Percentiles rank a stretch among this genome's conserved stretches.
Evolutionary conservation across 2,888 invertebrate genomes (phyloP).

Genomic region (Spialia ferax): DNA sequence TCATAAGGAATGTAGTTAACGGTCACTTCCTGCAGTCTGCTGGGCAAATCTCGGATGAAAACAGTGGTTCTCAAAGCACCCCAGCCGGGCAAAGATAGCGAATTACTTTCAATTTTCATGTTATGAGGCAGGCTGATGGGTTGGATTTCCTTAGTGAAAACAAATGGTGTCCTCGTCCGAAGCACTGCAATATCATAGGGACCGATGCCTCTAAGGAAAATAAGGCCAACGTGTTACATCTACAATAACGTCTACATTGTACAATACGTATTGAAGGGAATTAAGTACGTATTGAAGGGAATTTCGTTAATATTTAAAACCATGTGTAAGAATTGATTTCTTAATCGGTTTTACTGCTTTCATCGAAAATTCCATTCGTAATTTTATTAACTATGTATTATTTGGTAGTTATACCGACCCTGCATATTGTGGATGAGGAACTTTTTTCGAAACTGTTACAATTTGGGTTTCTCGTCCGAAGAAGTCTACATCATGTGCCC

Average conservation of each 20-base stretch:
- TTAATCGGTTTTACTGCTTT: not conserved
- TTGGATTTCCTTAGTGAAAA: conserved; percentile 67
- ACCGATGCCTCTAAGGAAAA: conserved; percentile 68
- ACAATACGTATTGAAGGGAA: too few relatives aligned
- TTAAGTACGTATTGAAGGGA: too few relatives aligned
- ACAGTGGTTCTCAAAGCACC: conserved; percentile 71
- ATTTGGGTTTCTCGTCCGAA: conserved; percentile 69
- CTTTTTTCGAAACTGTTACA: conserved; percentile 60
- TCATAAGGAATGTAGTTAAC: conserved; percentile 69
- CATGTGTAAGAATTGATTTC: not conserved
- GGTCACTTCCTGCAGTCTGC: conserved; percentile 74
- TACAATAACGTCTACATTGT: too few relatives aligned
- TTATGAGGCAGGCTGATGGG: conserved; percentile 76
- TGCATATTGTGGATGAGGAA: conserved; percentile 75
- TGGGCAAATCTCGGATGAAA: conserved; percentile 72
- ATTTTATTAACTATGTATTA: not conserved
- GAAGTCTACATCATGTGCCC: conserved; percentile 69
- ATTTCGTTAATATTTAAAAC: not conserved
- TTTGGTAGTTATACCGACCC: conserved; percentile 71
- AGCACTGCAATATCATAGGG: conserved; percentile 86
- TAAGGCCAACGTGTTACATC: too few relatives aligned
- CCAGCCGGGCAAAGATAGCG: conserved; percentile 80
- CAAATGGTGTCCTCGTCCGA: conserved; percentile 61
- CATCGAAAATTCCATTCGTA: not conserved
- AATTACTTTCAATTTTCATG: conserved; percentile 52